Base-by-base conservation (phyloP, 2,113 vertebrate species). In the Eleginops maclovinus region DNA sequence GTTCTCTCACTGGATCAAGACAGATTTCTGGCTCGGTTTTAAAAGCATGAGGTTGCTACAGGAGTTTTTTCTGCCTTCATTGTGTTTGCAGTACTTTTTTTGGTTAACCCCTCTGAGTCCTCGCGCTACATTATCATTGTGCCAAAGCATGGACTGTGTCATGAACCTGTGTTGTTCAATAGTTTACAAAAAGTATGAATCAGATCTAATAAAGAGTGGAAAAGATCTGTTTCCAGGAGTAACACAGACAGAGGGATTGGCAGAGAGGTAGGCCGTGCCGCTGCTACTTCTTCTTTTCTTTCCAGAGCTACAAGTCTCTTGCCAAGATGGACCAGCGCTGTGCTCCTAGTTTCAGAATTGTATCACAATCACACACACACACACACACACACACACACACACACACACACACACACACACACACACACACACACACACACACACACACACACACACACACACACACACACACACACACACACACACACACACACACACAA, bases 111-210 rank as follows among this genome's bases (percentile, higher is more conserved):
- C 78, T 83, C 75, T 63, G 40, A 81, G 72, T 47, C 60, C 71
- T 89, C 75, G 2, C 72, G 84, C 78, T 78, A 55, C 46, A 83
- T 83, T 77, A 62, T 26, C 74, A 26, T 9, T 2, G 59, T 58
- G 89, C 91, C 89, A 91, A 87, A 82, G 79, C 80, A 83, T 75
- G 85, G 74, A 90, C 86, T 87, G 89, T 93, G 87, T 92, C 91
- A 91, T 90, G 88, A 93, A 91, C 86, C 89, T 84, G 71, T 79
- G 77, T 90, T 91, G 81, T 90, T 90, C 86, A 85, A 79, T 81
- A 54, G 66, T 84, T 87, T 67, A 79, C 75, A 83, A 82, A 86
- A 87, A 71, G 70, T 82, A 87, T 87, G 83, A 88, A 91, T 91
- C 72, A 79, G 66, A 79, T 90, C 72, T 85, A 89, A 87, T 90